A percentile compares a stretch with the other conserved stretches of the same genome.
These are phyloP conservation scores for Tetramorium alpestre DNA, from an alignment of 1,140 invertebrate genomes.

Conservation along the genomic window DNA sequence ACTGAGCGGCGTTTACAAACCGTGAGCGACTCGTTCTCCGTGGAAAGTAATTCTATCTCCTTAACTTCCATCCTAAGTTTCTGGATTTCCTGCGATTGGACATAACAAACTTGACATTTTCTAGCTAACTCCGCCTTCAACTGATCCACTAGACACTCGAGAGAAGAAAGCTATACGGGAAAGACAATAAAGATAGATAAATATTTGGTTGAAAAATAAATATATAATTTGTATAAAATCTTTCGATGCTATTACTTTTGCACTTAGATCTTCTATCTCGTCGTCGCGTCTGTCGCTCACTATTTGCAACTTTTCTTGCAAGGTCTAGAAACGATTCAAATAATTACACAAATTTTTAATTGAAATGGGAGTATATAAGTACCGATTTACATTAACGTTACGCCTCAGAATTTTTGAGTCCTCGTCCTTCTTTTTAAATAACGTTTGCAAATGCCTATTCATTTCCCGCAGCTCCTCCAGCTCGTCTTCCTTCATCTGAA, in stretches of 20 bases:
- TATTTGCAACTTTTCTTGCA: constrained; percentile 55
- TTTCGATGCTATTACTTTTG: constrained; percentile 65
- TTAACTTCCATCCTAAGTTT: constrained; percentile 51
- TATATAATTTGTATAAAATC: neutral
- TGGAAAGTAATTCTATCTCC: constrained; percentile 45
- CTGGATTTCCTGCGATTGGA: constrained; percentile 69
- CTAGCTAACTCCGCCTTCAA: constrained; percentile 65
- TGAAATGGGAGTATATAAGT: neutral
- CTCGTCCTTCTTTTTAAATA: constrained; percentile 64
- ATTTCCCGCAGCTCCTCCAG: constrained; percentile 69
- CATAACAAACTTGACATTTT: constrained; percentile 60
- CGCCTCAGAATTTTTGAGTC: constrained; percentile 37
- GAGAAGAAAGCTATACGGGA: constrained; percentile 59
- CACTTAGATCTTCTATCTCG: constrained; percentile 62
- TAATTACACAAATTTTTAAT: constrained; percentile 42
- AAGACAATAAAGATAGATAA: constrained; percentile 6
- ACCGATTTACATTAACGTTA: constrained; percentile 67
- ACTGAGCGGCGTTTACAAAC: constrained; percentile 38
- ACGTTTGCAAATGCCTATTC: constrained; percentile 59
- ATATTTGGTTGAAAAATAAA: neutral
- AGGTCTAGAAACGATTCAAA: constrained; percentile 51
- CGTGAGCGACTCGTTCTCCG: constrained; percentile 62
- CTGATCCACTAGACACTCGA: constrained; percentile 58
- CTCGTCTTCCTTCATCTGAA: constrained; percentile 74
- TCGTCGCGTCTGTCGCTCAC: constrained; percentile 46